Percentiles rank a stretch among this genome's conserved stretches.
phyloP scores from a whole-genome alignment of 2,113 vertebrate genomes.

The Syngnathus typhle region DNA sequence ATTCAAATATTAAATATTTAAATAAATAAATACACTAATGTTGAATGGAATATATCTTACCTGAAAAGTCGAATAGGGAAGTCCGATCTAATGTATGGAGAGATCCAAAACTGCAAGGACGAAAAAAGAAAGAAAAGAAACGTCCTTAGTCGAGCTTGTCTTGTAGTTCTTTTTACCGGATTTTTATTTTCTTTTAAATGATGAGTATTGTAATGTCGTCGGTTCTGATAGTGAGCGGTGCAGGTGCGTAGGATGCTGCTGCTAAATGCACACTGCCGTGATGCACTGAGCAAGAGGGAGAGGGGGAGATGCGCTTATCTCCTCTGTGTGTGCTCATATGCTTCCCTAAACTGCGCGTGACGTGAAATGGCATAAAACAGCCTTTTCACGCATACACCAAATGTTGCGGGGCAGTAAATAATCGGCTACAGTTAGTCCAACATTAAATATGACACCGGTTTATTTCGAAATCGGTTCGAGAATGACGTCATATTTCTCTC shows the following conservation, averaged over 20 bases:
- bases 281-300: constrained; percentile 38
- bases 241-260: constrained; percentile 49
- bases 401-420: neutral
- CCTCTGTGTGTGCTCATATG: neutral
- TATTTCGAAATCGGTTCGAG: neutral
- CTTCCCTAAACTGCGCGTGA: neutral
- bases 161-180: neutral
- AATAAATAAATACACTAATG: neutral
- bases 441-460: neutral
- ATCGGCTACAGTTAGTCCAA: neutral
- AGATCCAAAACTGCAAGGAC: constrained; percentile 23
- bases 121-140: neutral
- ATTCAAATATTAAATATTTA: neutral
- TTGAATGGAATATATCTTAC: constrained; percentile 32
- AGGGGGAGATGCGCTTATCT: constrained; percentile 18
- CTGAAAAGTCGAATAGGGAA: constrained; percentile 45
- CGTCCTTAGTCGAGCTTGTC: neutral
- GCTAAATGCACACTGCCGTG: constrained; percentile 46
- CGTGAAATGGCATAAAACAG: neutral
- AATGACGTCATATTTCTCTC: neutral
- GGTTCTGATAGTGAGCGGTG: constrained; percentile 29
- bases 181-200: neutral
- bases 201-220: constrained; percentile 22
- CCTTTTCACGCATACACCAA: neutral
- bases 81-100: constrained; percentile 44